Evolutionary conservation across 2,888 invertebrate species (phyloP).

Genomic region (Amiota minor): DNA sequence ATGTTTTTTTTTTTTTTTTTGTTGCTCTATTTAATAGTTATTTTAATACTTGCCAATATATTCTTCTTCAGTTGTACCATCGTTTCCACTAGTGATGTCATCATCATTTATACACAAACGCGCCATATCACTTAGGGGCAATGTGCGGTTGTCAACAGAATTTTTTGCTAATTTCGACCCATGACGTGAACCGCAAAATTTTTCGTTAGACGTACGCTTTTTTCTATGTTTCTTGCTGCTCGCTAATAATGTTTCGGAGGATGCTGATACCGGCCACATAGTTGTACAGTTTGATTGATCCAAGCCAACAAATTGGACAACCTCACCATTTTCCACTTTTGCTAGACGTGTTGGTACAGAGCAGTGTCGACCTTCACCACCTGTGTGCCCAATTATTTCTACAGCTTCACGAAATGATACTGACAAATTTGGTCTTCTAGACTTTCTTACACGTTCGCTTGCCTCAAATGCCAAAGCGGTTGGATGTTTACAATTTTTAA

Average conservation of each 20-base stretch:
- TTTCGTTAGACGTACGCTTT: background rate
- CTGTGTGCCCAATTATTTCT: conserved; percentile 59
- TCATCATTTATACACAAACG: conserved; percentile 48
- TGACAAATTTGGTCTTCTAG: conserved; percentile 56
- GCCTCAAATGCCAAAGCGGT: conserved; percentile 50
- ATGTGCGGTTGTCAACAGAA: background rate
- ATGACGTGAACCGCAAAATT: background rate
- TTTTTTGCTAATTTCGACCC: background rate
- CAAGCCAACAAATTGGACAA: conserved; percentile 48
- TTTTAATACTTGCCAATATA: conserved; percentile 48
- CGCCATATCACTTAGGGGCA: conserved; percentile 49
- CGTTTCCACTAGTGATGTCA: conserved; percentile 49
- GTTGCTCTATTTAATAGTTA: background rate
- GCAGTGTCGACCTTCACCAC: background rate
- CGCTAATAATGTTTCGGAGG: conserved; percentile 39
- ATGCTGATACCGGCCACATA: conserved; percentile 33
- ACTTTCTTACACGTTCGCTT: conserved; percentile 51
- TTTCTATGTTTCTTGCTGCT: conserved; percentile 41
- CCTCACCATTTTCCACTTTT: conserved; percentile 53
- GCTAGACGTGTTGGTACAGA: conserved; percentile 43
- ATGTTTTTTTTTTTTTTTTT: background rate
- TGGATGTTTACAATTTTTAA: conserved; percentile 50
- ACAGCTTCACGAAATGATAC: conserved; percentile 68
- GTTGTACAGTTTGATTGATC: conserved; percentile 48
- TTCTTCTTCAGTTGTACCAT: conserved; percentile 42